A percentile compares a stretch with the other conserved stretches of the same genome.
phyloP scores from a whole-genome alignment of 2,113 vertebrate species.

The Paradisaea rubra region DNA sequence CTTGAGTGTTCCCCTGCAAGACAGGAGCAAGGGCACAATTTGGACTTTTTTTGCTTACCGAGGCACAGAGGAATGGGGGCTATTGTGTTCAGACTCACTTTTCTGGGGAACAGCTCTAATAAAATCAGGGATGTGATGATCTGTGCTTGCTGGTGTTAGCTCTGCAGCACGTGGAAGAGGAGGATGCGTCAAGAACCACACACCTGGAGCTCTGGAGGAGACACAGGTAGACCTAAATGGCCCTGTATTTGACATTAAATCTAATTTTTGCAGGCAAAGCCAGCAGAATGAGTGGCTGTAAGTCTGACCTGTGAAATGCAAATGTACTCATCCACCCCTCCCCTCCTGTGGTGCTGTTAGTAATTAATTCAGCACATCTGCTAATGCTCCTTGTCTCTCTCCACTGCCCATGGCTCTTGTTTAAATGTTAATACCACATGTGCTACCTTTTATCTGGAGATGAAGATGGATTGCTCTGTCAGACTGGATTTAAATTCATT shows the following conservation, averaged over 20 bases:
- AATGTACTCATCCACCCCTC: background rate
- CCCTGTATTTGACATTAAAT: background rate
- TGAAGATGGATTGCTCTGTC: slow-evolving; percentile 46
- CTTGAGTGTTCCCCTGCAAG: background rate
- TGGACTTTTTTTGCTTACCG: background rate
- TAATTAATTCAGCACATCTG: slow-evolving; percentile 32
- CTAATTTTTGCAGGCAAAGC: background rate
- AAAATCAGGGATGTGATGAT: background rate
- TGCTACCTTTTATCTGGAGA: slow-evolving; percentile 32
- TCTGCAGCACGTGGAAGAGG: background rate
- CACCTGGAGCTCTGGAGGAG: background rate
- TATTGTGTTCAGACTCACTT: background rate
- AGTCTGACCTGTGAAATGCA: background rate
- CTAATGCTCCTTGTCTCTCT: slow-evolving; percentile 4
- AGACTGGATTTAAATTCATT: slow-evolving; percentile 39
- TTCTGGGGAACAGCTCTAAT: background rate
- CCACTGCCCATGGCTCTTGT: background rate
- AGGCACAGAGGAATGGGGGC: background rate
- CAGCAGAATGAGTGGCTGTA: background rate
- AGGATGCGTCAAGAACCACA: background rate
- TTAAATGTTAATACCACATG: slow-evolving; percentile 15
- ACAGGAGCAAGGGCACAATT: background rate
- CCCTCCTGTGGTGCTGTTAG: background rate
- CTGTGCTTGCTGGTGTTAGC: background rate
- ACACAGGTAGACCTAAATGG: background rate